These are phyloP conservation scores for Oligia strigilis DNA, from an alignment of 2,888 invertebrate species.

Conservation along the genomic window DNA sequence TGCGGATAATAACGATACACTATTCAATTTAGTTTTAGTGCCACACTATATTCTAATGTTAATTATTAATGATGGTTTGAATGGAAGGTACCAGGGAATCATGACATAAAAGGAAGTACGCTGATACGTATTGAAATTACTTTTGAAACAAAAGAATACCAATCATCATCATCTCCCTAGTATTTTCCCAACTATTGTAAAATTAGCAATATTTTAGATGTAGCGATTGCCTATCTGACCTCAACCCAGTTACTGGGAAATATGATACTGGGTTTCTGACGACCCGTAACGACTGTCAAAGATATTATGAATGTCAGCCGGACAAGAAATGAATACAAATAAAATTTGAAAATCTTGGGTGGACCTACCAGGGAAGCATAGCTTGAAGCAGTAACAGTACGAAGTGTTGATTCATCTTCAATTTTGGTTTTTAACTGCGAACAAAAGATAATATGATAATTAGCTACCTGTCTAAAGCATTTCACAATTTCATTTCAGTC, in stretches of 20 bases:
- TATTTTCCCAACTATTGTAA: neutral
- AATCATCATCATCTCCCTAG: neutral
- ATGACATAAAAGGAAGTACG: neutral
- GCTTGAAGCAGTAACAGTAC: neutral
- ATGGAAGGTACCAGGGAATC: neutral
- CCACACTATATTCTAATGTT: constrained; percentile 36
- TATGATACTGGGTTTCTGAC: no score
- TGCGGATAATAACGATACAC: constrained; percentile 43
- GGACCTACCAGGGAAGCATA: neutral
- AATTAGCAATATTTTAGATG: neutral
- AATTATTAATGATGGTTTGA: constrained; percentile 39
- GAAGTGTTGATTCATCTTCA: neutral
- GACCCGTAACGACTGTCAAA: no score
- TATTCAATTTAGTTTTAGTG: constrained; percentile 56
- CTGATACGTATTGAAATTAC: neutral
- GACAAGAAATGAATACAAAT: no score
- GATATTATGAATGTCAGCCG: no score
- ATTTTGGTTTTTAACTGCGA: neutral
- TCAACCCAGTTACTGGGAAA: neutral
- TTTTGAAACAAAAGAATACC: neutral
- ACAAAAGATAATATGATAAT: no score
- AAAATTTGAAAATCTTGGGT: neutral
- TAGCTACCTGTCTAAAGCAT: neutral
- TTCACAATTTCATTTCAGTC: neutral
- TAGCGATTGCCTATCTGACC: neutral